Base-by-base conservation (phyloP, 2,888 invertebrate species). In the Mythimna impura region DNA sequence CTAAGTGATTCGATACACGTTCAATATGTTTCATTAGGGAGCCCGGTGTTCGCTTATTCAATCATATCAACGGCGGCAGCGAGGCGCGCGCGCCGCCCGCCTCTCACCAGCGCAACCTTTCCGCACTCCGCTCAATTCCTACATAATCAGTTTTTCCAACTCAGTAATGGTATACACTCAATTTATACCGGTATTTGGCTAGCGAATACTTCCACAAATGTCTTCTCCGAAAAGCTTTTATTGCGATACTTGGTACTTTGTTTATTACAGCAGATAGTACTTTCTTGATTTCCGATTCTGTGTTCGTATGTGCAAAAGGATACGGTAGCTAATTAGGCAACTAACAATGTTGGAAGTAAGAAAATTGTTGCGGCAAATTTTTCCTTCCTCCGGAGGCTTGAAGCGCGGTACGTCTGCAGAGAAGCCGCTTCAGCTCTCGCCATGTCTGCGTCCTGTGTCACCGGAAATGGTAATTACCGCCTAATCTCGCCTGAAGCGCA, bases 381-480 rank as follows among this genome's bases (percentile, higher is more conserved):
- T 94, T 92, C 90, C 91, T 89, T 88, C 88, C 90, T 89, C 84
- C 85, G 83, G 88, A 86, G 84, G 85, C 87, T 86, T 84, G 77
- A 86, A 89, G 88, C 81, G 86, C 84, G 79, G 90, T 88, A 60
- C 65, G 68, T 91, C 91, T 92, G 88, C 83, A 87, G 89, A 91
- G 91, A 90, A 90, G 89, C 84, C 89, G 88, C 88, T 91, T 87
- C 91, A 89, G 90, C 90, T 90, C 90, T 91, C 89, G 90, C 92
- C 92, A 89, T 92, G 93, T 93, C 94, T 93, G 90, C 95, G 91
- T 95, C 95, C 94, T 93, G 93, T 93, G 94, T 91, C 90, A 91
- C 93, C 90, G 96, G 96, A 96, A 96, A 96, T 96, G 93, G 96
- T 96, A 96, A 96, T 96, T 96, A 96, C 96, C 96, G 96, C 94